Evolutionary conservation across 2,888 invertebrate species (phyloP).

Genomic region (Dryocosmus kuriphilus): DNA sequence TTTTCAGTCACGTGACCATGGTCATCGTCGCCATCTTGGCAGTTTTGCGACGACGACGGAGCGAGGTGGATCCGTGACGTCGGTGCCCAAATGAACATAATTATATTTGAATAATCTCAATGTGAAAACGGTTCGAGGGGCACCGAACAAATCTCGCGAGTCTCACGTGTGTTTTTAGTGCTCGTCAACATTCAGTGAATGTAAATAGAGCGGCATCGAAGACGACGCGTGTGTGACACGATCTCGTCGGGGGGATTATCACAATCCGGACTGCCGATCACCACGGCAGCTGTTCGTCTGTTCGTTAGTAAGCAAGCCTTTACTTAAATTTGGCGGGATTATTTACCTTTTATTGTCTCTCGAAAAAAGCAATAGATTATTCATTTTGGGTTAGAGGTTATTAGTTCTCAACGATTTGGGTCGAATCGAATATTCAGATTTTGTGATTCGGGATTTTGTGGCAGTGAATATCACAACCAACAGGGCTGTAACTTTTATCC

Average conservation of each 20-base stretch:
- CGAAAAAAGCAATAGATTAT: neutral
- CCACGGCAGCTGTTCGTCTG: conserved; percentile 52
- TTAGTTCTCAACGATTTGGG: neutral
- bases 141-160: neutral
- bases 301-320: conserved; percentile 51
- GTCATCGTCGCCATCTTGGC: conserved; percentile 33
- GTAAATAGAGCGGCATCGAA: conserved; percentile 12
- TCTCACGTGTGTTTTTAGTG: conserved; percentile 13
- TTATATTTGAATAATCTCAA: conserved; percentile 29
- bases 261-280: conserved; percentile 49
- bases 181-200: neutral
- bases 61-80: conserved; percentile 21
- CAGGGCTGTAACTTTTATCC: conserved; percentile 22
- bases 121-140: conserved; percentile 4
- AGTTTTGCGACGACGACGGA: conserved; percentile 35
- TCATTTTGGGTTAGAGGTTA: neutral
- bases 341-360: neutral
- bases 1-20: conserved; percentile 28
- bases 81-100: conserved; percentile 35
- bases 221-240: conserved; percentile 19
- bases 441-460: conserved; percentile 9
- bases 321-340: conserved; percentile 26
- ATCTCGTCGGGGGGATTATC: conserved; percentile 50
- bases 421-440: neutral
- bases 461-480: neutral